These are phyloP conservation scores for Pagrus major DNA, from an alignment of 2,113 vertebrate genomes.

Conservation along the genomic window DNA sequence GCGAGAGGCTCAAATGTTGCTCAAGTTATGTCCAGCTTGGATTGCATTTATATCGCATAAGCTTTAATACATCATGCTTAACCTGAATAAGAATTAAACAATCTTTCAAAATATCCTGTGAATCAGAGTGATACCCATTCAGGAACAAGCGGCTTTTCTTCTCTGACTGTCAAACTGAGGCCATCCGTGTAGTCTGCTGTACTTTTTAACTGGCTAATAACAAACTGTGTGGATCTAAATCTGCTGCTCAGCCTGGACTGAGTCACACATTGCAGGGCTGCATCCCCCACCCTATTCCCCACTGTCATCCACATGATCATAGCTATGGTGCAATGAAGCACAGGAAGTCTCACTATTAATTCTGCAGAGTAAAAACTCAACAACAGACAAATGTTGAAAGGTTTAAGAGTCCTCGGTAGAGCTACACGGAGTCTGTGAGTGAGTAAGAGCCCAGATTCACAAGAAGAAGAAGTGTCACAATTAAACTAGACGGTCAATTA, in stretches of 20 bases:
- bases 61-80: background rate
- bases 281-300: background rate
- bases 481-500: background rate
- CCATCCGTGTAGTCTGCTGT: background rate
- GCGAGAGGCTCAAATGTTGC: background rate
- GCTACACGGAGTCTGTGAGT: background rate
- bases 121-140: background rate
- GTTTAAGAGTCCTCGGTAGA: background rate
- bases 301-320: background rate
- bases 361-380: conserved; percentile 4
- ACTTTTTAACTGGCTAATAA: conserved; percentile 41
- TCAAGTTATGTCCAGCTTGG: background rate
- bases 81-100: background rate
- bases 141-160: conserved; percentile 15
- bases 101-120: no score
- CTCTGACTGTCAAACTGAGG: background rate
- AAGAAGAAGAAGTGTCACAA: background rate
- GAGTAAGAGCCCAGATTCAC: background rate
- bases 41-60: background rate
- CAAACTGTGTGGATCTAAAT: conserved; percentile 39
- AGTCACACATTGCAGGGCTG: background rate
- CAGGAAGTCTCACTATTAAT: conserved; percentile 2
- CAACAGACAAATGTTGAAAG: conserved; percentile 5
- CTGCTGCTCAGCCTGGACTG: conserved; percentile 15
- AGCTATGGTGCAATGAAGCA: conserved; percentile 6